phyloP scores from a whole-genome alignment of 1,140 invertebrate genomes.

The honey bee (Apis mellifera) region Amel_HAv3.1 CM009941.2:1337001-1337500 shows the following conservation, averaged over 20 bases:
- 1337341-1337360: slow-evolving; percentile 6
- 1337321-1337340: slow-evolving; percentile 47
- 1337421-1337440: neutral
- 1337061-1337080: slow-evolving; percentile 1
- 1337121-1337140: neutral
- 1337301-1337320: slow-evolving; percentile 58
- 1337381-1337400: slow-evolving; percentile 22
- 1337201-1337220: neutral
- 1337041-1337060: neutral
- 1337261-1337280: slow-evolving; percentile 26
- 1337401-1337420: too few species aligned
- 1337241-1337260: slow-evolving; percentile 8
- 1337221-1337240: slow-evolving; percentile 7
- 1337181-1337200: neutral
- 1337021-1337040: slow-evolving; percentile 5
- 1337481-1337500: too few species aligned
- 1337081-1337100: slow-evolving; percentile 15
- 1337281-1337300: slow-evolving; percentile 42
- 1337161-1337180: slow-evolving; percentile 14
- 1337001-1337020: slow-evolving; percentile 3
- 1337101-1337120: slow-evolving; percentile 5
- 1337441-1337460: neutral
- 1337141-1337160: neutral
- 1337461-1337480: too few species aligned
- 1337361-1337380: slow-evolving; percentile 56